Percentiles rank a stretch among this genome's conserved stretches.
Evolutionary conservation across 1,140 invertebrate genomes (phyloP).

Genomic region (Venustaconcha ellipsiformis): DNA sequence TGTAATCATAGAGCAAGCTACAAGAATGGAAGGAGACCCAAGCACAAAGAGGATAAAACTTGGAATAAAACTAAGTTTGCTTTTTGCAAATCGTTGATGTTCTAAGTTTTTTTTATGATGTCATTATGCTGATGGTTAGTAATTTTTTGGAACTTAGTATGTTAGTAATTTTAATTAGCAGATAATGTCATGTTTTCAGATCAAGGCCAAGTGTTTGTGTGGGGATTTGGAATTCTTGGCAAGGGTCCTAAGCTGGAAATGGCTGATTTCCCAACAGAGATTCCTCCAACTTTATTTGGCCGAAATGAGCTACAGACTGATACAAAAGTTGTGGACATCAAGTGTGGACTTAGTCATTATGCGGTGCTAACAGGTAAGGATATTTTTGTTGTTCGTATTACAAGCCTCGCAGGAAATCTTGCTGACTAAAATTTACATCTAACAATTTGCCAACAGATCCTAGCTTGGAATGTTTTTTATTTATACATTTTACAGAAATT

Average conservation of each 20-base stretch:
- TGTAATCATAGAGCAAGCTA: too few relatives aligned
- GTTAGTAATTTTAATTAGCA: too few relatives aligned
- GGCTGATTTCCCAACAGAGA: conserved; percentile 75
- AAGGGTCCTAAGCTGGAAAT: conserved; percentile 83
- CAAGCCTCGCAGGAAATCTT: neutral
- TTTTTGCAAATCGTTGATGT: too few relatives aligned
- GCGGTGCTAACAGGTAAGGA: conserved; percentile 78
- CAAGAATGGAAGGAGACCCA: too few relatives aligned
- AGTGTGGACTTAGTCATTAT: conserved; percentile 82
- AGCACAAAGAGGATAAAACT: too few relatives aligned
- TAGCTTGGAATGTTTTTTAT: too few relatives aligned
- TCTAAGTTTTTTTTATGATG: too few relatives aligned
- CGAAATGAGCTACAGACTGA: conserved; percentile 83
- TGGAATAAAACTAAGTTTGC: too few relatives aligned
- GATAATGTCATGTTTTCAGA: conserved; percentile 70
- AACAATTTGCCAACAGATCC: neutral
- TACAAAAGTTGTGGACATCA: conserved; percentile 72
- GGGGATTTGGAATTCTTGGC: conserved; percentile 94
- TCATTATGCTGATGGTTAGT: too few relatives aligned
- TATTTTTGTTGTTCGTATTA: neutral
- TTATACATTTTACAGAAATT: too few relatives aligned
- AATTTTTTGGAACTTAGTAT: too few relatives aligned
- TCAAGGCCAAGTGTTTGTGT: conserved; percentile 86
- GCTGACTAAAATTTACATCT: neutral
- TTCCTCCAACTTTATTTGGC: conserved; percentile 87